Evolutionary conservation across 2,888 invertebrate species (phyloP), one percentile per base, ranked within the genome.

Genomic region (Epinotia brunnichana): DNA sequence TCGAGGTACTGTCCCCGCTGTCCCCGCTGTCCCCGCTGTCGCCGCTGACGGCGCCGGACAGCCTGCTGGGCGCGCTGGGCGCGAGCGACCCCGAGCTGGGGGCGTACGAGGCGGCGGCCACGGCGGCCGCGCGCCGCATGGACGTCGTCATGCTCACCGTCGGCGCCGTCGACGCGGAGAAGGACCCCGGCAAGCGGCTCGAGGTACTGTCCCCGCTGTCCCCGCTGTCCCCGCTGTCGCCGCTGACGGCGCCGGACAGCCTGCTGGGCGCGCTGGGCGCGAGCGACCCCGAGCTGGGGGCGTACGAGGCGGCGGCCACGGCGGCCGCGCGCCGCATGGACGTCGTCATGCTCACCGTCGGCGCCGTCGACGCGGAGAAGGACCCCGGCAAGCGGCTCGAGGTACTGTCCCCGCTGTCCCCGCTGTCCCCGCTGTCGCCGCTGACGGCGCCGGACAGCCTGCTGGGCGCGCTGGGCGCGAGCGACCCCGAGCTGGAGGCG

Each of bases 301-400:
- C 69, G 76, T 87, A 82, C 77, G 83, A 78, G 79, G 74, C 75
- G 60, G 83, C 68, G 41, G 90, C 87, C 13, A 76, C 48, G 51
- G 77, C 60, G 62, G 78, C 95, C 93, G 82, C 92, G 76, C 88
- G 93, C 7, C 86, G 94, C 63, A 92, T 94, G 92, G 94, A 94
- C 81, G 91, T 94, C 54, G 93, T 94, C 93, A 84, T 95, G 79
- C 89, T 94, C 78, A 95, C 95, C 4, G 93, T 95, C 60, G 94
- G 94, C 75, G 94, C 93, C 66, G 94, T 95, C 63, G 90, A 89
- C 68, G 91, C 90, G 76, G 95, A 95, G 85, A 92, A 93, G 54
- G 95, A 95, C 87, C 95, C 95, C 53, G 89, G 93, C 69, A 95
- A 94, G 85, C 86, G 95, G 35, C 90, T 95, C n/a, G 95, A 95